A percentile compares a stretch with the other conserved stretches of the same genome.
phyloP scores from a whole-genome alignment of 2,888 invertebrate genomes.

The Lypha dubia region DNA sequence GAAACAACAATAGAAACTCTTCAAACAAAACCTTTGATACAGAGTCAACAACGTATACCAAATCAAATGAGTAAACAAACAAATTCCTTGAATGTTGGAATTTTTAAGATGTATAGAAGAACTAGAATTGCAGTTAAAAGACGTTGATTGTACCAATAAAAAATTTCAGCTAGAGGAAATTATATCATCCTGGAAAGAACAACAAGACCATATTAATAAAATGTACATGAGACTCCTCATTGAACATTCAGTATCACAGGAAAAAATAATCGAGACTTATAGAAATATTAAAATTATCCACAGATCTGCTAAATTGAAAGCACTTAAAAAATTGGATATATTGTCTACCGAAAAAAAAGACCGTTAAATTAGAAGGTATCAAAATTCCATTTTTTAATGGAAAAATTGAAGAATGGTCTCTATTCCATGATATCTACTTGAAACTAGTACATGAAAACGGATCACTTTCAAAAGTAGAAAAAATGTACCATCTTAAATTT shows the following conservation, averaged over 20 bases:
- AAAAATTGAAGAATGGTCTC: neutral
- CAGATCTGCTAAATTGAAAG: too few relatives aligned
- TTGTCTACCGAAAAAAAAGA: neutral
- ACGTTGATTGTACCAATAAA: neutral
- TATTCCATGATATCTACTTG: neutral
- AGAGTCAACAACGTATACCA: neutral
- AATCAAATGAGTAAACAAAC: neutral
- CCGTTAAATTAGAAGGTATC: neutral
- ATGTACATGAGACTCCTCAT: conserved; percentile 4
- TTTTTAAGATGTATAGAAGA: neutral
- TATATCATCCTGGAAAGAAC: too few relatives aligned
- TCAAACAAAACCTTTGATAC: neutral
- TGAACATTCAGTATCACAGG: neutral
- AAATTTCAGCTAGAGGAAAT: neutral
- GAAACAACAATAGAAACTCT: neutral
- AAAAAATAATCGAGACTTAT: neutral
- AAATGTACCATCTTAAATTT: conserved; percentile 6
- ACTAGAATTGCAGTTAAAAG: neutral
- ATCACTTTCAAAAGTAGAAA: neutral
- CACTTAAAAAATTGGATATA: too few relatives aligned
- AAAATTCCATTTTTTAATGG: neutral
- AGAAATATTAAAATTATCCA: neutral
- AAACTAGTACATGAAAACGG: neutral
- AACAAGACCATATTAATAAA: neutral
- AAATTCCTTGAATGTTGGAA: neutral